Percentiles rank a stretch among this genome's conserved stretches.
These are phyloP conservation scores for Cephus pygmeus DNA, from an alignment of 2,888 invertebrate genomes.

Conservation along the genomic window DNA sequence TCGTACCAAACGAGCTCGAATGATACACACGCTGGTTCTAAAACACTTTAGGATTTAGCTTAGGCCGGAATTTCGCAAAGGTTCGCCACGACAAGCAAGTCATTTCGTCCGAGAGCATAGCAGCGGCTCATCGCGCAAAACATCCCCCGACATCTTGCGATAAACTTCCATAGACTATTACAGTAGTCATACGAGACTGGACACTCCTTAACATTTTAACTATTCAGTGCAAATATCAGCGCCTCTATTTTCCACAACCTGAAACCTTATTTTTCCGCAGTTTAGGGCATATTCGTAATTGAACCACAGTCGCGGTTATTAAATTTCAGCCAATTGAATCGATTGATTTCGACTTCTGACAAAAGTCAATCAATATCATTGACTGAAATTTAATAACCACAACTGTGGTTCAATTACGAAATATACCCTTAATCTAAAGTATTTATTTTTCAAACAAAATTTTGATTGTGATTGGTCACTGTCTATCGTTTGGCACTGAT, in stretches of 20 bases:
- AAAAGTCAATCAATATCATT: no score
- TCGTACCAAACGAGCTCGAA: slow-evolving; percentile 12
- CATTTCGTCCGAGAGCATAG: slow-evolving; percentile 51
- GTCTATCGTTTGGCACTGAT: not conserved
- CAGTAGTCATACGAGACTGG: not conserved
- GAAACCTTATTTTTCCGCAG: not conserved
- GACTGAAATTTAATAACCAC: no score
- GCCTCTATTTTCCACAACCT: not conserved
- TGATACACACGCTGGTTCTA: slow-evolving; percentile 38
- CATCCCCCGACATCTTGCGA: slow-evolving; percentile 63
- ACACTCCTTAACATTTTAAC: not conserved
- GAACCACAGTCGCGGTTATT: no score
- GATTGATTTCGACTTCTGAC: no score
- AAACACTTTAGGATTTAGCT: slow-evolving; percentile 46
- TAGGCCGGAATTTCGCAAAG: slow-evolving; percentile 52
- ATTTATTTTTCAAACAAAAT: not conserved
- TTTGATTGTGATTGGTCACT: not conserved
- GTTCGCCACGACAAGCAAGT: slow-evolving; percentile 53
- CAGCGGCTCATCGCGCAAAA: slow-evolving; percentile 54
- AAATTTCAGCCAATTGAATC: no score
- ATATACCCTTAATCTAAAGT: not conserved
- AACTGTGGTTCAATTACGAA: no score
- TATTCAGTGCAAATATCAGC: not conserved
- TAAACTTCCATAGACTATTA: slow-evolving; percentile 43
- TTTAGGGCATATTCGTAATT: not conserved